Evolutionary conservation across 2,113 vertebrate genomes (phyloP), one percentile per base, ranked within the genome.

Genomic region (Plectropomus leopardus): DNA sequence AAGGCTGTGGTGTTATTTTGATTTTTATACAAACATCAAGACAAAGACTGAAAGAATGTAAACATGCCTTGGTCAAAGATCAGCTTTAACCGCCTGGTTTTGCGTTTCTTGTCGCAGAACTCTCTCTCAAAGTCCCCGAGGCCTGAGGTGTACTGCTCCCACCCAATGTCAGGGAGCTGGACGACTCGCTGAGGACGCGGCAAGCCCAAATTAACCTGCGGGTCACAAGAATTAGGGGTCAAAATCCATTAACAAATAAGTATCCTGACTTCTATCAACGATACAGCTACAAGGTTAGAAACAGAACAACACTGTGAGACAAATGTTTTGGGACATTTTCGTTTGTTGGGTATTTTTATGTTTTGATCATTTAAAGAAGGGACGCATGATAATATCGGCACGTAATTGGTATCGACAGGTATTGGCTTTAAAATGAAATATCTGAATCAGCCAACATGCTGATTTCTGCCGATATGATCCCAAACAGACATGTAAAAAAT

Each of bases 111-210:
- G 91, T 99, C 97, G 54, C 95, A 98, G 91, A 98, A 97, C 88
- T 99, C 98, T 89, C 96, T 96, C 92, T 98, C 97, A 79, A 99
- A 99, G 85, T 99, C 97, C 6, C 97, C 96, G 66, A 99, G 96
- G 83, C 97, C 97, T 69, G 94, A 97, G 67, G 98, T 99, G 93
- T 99, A 99, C 91, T 99, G 97, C 93, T 99, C 98, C 98, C 98
- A 99, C 4, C 96, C 90, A 45, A 99, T 95, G 60, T 98, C 97
- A 21, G 98, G 98, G 81, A 99, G 96, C 72, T 99, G 97, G 79
- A 99, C 98, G 68, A 99, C 97, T 86, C 97, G 96, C 92, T 99
- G 98, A 65, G 98, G 97, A 87, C 96, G 96, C 23, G 98, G 98
- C 94, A 99, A 90, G 54, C 96, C 97, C 94, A 98, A 89, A 89